These are phyloP conservation scores for Hydrophis major DNA, from an alignment of 2,797 vertebrate species.

Conservation along the genomic window DNA sequence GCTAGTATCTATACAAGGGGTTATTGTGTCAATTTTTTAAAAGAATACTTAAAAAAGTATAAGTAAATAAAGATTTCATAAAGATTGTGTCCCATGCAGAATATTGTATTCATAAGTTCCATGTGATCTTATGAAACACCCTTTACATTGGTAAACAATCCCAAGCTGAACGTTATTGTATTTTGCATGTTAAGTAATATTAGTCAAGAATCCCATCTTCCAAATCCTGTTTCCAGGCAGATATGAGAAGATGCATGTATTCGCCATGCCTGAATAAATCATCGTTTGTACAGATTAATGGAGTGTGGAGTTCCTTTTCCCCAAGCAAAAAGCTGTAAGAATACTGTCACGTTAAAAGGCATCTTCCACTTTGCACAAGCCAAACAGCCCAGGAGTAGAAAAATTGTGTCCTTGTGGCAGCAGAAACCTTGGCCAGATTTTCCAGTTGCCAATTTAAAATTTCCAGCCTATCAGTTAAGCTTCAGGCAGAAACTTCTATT, in stretches of 20 bases:
- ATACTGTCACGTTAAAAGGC: not conserved
- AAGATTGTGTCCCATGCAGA: not conserved
- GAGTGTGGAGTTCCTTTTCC: not conserved
- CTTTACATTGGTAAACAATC: not conserved
- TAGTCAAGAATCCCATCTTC: not conserved
- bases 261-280: not conserved
- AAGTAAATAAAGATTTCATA: not conserved
- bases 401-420: not conserved
- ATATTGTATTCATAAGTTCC: not conserved
- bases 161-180: not conserved
- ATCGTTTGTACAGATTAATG: not conserved
- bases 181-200: not conserved
- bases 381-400: not conserved
- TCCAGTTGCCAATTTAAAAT: constrained; percentile 7
- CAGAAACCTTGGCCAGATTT: not conserved
- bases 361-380: not conserved
- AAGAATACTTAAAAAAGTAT: not conserved
- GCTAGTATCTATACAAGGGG: not conserved
- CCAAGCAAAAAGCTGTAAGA: not conserved
- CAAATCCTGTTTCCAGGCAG: not conserved
- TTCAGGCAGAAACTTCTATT: not conserved
- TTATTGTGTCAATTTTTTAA: not conserved
- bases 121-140: not conserved
- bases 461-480: not conserved
- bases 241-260: not conserved